Evolutionary conservation across 2,113 vertebrate genomes (phyloP), one percentile per base, ranked within the genome.

Genomic region (Poeciliopsis retropinna): DNA sequence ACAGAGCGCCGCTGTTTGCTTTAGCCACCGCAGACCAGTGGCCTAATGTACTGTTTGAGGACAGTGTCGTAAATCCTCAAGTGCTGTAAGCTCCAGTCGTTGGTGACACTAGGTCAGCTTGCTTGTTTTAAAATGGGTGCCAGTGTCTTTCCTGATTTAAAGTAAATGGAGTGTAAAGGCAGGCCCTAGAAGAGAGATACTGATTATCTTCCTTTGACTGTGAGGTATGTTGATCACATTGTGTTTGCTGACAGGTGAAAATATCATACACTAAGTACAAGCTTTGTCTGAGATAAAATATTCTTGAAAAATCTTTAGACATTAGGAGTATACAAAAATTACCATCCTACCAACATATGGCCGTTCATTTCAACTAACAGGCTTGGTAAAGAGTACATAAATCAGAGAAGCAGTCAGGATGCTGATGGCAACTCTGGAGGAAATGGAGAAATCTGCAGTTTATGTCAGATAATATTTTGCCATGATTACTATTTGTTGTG

Each of bases 41-140:
- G 87, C 83, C 88, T 87, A 84, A 92, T 94, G 90, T 91, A 92
- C 85, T 82, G 91, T 93, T 83, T 87, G 84, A 92, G 90, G 87
- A 92, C 87, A 85, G 86, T 85, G 85, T 80, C 83, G 84, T 92
- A 91, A 93, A 94, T 93, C 90, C 82, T 41, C 30, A 28, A 80
- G 84, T 83, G 86, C 86, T 51, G 64, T 88, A 85, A 29, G 83
- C 75, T 77, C 81, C 85, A 88, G 79, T 76, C 79, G 81, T 80
- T 76, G 34, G 67, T 88, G 88, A 85, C 88, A 85, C 67, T 74
- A 89, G 88, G 90, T 81, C 31, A 68, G 81, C 31, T 66, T 87
- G 87, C 92, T 93, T 87, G 64, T 83, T 86, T 88, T 85, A 63
- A 82, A 32, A 69, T 78, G 84, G 75, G 54, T 85, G 85, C 83